Evolutionary conservation across 2,797 vertebrate species (phyloP), one percentile per base, ranked within the genome.

Genomic region (Hafferia zeledoni): DNA sequence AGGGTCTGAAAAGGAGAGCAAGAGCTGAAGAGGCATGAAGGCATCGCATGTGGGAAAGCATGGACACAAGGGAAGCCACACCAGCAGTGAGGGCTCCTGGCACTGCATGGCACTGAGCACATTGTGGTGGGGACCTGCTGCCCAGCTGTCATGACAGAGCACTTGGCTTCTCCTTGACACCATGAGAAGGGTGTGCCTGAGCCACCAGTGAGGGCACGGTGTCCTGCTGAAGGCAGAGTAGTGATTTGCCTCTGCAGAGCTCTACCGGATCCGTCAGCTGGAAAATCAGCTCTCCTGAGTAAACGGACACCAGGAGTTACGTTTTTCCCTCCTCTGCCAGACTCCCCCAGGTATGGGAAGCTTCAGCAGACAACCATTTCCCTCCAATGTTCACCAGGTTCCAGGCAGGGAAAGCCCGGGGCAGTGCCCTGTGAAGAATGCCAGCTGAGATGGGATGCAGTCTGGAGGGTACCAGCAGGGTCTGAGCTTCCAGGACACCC

Each of bases 61-160:
- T 0, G 60, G 84, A 28, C 27, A 2, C 0, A 1, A 2, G 47
- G 50, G 25, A 20, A 67, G 25, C 11, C 55, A 16, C 0, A 2
- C 11, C 11, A 9, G 6, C 22, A 6, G 64, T 0, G 10, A 56
- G 43, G 55, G 84, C 4, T 23, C 55, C 5, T 6, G 18, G 5
- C 1, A 83, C 71, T 18, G 53, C 13, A 7, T 25, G 37, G 18
- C 23, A 31, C 46, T 0, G 11, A 13, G 83, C 0, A 0, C 53
- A 3, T 0, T 13, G 3, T 37, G 47, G 28, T 6, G 18, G 35
- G 57, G 25, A 74, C 24, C 41, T 7, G 1, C 41, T 10, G 68
- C 71, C 39, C 2, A 1, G 31, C 59, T 10, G 20, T 0, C 3
- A 5, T 3, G 65, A 28, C 80, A 60, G 10, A 61, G 63, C 24